Evolutionary conservation across 2,113 vertebrate species (phyloP), one percentile per base, ranked within the genome.

Genomic region (Pedionomus torquatus): DNA sequence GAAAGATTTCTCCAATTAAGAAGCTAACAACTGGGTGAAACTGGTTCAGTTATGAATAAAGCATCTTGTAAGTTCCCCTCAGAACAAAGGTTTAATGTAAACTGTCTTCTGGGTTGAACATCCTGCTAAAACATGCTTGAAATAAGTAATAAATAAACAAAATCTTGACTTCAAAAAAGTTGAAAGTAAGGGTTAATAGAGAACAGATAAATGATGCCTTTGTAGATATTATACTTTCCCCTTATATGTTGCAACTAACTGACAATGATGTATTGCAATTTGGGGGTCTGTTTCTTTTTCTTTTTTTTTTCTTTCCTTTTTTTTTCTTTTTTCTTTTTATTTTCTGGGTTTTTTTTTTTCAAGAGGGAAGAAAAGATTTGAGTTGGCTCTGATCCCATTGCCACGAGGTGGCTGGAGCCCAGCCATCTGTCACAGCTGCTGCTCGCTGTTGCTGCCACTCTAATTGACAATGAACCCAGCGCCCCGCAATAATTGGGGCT

Each of bases 341-440:
- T 46, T 80, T 70, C 39, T 21, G 10, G n/a, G n/a, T n/a, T 44
- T n/a, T 49, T 17, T 52, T 60, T 80, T 94, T 92, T 96, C 31
- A 57, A 93, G 84, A 71, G 72, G 57, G 82, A 97, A 98, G 97
- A 98, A 98, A 98, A 97, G 98, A 97, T 98, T 97, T 96, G 97
- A 97, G 94, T 98, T 98, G 99, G 99, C 98, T 98, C 86, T 80
- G 95, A 96, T 98, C 99, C 98, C 98, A 96, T 98, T 98, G 98
- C 98, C 98, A 98, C 95, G 95, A 98, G 97, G 98, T 98, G 97
- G 97, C 98, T 99, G 99, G 99, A 99, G 98, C 98, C 48, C 55
- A 88, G 99, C 99, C 99, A 99, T 99, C 99, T 99, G 99, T 98
- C 99, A 98, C 99, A 99, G 98, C 99, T 99, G 99, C 98, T 98